Evolutionary conservation across 1,140 invertebrate genomes (phyloP).

Genomic region (Drosophila arizonae): DNA sequence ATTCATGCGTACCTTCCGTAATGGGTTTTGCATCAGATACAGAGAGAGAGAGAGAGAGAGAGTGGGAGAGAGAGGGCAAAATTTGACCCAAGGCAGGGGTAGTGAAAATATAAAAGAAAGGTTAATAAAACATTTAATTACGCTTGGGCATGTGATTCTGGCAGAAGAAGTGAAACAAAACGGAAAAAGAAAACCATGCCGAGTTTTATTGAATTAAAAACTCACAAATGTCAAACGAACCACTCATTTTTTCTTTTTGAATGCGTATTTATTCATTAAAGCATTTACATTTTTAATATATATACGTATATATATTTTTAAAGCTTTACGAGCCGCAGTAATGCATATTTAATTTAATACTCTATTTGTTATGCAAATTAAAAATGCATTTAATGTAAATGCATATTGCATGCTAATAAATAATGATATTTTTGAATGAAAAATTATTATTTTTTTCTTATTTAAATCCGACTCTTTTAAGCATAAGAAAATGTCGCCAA

Average conservation of each 20-base stretch:
- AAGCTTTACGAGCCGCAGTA: no score
- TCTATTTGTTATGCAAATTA: no score
- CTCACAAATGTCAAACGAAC: background rate
- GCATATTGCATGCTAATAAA: background rate
- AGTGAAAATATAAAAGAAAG: background rate
- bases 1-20: slow-evolving; percentile 49
- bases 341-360: no score
- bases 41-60: no score
- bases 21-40: slow-evolving; percentile 41
- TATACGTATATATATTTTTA: background rate
- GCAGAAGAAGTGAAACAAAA: background rate
- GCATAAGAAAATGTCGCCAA: no score
- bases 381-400: background rate
- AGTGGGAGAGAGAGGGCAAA: background rate
- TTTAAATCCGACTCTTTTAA: no score
- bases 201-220: background rate
- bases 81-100: background rate
- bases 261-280: background rate
- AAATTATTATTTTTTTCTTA: background rate
- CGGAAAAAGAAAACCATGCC: no score
- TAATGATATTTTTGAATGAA: no score
- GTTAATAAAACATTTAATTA: slow-evolving; percentile 19
- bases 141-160: slow-evolving; percentile 6
- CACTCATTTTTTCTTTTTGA: background rate
- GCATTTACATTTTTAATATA: background rate